These are phyloP conservation scores for Zeuzera pyrina DNA, from an alignment of 2,888 invertebrate genomes.

Conservation along the genomic window DNA sequence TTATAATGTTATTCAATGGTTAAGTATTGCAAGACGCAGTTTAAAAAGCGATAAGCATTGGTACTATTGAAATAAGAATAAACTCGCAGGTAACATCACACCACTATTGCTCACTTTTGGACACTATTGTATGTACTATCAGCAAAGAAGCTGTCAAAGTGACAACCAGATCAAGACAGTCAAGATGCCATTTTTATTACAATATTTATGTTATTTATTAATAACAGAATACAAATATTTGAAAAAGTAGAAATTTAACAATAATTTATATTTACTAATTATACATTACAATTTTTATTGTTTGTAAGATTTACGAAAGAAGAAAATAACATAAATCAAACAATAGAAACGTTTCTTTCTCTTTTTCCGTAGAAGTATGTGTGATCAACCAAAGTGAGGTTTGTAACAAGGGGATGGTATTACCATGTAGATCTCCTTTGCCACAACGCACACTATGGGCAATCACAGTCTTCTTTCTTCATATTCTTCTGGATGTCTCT, in stretches of 20 bases:
- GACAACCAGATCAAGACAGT: no score
- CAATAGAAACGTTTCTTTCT: constrained; percentile 8
- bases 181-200: no score
- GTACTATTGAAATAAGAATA: no score
- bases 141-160: no score
- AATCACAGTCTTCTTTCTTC: constrained; percentile 25
- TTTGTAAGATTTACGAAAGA: not conserved
- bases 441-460: constrained; percentile 77
- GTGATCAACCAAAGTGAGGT: constrained; percentile 75
- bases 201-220: no score
- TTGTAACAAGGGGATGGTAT: constrained; percentile 79
- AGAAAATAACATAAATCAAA: not conserved
- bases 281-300: not conserved
- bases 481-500: not conserved
- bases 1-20: no score
- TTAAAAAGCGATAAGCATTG: no score
- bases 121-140: no score
- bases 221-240: not conserved
- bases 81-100: no score
- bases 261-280: not conserved
- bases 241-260: not conserved
- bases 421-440: constrained; percentile 73
- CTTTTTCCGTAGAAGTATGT: constrained; percentile 17
- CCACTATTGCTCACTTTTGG: no score
- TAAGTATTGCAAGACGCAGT: no score